Conservation (phyloP, 1,140 invertebrate genomes). For the Acyrthosiphon pisum region DNA sequence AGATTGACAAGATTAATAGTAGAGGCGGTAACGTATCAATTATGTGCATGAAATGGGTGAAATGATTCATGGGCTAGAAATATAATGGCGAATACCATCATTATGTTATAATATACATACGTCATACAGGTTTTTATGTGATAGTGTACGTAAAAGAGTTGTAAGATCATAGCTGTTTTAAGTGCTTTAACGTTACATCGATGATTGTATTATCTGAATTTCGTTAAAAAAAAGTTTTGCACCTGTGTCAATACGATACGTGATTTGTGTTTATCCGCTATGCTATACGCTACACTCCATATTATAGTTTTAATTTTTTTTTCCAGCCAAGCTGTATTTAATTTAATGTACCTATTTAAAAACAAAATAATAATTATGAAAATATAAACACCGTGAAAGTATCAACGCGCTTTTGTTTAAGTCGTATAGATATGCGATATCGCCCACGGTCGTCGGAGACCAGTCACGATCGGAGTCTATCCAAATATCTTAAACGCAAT, state of each 20-base stretch:
- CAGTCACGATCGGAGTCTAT: slow-evolving; percentile 43
- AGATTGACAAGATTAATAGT: slow-evolving; percentile 34
- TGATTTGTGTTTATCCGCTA: not conserved
- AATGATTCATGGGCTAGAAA: slow-evolving; percentile 2
- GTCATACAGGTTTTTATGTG: slow-evolving; percentile 4
- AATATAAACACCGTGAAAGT: slow-evolving; percentile 35
- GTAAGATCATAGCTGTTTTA: not conserved
- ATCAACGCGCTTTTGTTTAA: slow-evolving; percentile 20
- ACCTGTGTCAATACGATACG: not conserved
- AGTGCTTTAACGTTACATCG: not conserved
- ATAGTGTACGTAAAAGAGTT: not conserved
- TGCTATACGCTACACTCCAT: not conserved
- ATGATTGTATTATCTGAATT: not conserved
- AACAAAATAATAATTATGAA: not conserved
- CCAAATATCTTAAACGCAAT: slow-evolving; percentile 1
- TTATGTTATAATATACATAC: not conserved
- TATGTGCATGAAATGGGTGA: not conserved
- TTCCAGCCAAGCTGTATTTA: not conserved
- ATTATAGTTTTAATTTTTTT: not conserved
- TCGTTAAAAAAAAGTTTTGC: not conserved
- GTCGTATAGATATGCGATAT: not conserved
- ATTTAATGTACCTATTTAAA: slow-evolving; percentile 12
- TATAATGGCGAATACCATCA: not conserved
- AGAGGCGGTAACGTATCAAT: slow-evolving; percentile 31
- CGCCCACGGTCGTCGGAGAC: not conserved